A percentile compares a stretch with the other conserved stretches of the same genome.
Evolutionary conservation across 2,888 invertebrate genomes (phyloP).

Genomic region (Brachyptera risi): DNA sequence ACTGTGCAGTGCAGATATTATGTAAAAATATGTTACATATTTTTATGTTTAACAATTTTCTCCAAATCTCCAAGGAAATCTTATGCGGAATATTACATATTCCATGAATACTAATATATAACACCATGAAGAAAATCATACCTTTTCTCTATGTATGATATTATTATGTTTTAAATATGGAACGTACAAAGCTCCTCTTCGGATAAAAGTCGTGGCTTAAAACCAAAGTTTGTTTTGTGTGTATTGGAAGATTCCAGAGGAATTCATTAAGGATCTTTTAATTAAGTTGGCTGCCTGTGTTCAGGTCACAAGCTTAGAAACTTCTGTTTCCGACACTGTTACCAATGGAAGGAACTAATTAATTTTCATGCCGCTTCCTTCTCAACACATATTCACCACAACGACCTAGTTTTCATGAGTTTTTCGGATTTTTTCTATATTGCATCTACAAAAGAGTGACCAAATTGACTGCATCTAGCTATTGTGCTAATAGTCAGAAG

Average conservation of each 20-base stretch:
- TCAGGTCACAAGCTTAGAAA: not conserved
- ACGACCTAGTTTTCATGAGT: not conserved
- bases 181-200: not conserved
- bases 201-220: not conserved
- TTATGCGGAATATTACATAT: no score
- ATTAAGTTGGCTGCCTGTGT: not conserved
- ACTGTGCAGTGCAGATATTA: no score
- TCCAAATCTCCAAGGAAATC: no score
- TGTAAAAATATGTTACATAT: no score
- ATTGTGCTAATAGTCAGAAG: not conserved
- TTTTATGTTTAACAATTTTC: no score
- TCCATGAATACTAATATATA: no score
- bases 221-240: not conserved
- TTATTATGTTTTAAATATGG: not conserved
- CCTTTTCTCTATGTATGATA: no score
- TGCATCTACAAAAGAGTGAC: no score
- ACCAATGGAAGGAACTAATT: slow-evolving; percentile 1
- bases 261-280: slow-evolving; percentile 1
- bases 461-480: no score
- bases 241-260: not conserved
- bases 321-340: not conserved
- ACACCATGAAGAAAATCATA: no score
- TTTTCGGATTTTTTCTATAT: no score
- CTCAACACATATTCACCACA: not conserved
- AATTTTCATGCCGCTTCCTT: not conserved